A percentile compares a stretch with the other conserved stretches of the same genome.
These are phyloP conservation scores for Rhea americana DNA, from an alignment of 2,113 vertebrate species.

Conservation along the genomic window DNA sequence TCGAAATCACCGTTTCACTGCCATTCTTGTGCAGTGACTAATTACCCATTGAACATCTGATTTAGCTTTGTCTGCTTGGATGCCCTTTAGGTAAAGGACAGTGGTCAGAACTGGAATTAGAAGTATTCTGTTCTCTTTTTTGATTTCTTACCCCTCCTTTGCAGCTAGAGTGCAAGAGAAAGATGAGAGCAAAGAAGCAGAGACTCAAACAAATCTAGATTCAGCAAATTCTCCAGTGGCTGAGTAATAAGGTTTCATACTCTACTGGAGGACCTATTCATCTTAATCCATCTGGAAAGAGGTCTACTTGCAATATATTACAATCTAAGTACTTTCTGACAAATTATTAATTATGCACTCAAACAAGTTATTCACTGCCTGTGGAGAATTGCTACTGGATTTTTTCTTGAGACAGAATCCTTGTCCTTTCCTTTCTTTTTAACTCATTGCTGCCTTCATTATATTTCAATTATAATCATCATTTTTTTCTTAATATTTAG, in stretches of 20 bases:
- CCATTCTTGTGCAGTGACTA: conserved; percentile 37
- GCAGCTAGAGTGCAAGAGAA: conserved; percentile 43
- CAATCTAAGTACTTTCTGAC: conserved; percentile 77
- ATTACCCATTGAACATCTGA: conserved; percentile 54
- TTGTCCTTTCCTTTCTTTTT: conserved; percentile 26
- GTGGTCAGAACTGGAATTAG: conserved; percentile 54
- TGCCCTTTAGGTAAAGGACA: conserved; percentile 69
- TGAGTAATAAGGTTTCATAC: conserved; percentile 70
- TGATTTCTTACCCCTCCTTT: background rate
- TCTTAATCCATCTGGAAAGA: conserved; percentile 76
- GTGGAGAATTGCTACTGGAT: conserved; percentile 63
- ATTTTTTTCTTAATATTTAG: background rate
- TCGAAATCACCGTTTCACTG: background rate
- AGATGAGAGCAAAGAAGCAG: conserved; percentile 47
- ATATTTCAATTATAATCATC: background rate
- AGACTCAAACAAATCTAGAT: conserved; percentile 57
- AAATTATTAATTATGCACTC: conserved; percentile 80
- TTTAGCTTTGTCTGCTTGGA: conserved; percentile 63
- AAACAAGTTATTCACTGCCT: conserved; percentile 76
- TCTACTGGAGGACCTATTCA: conserved; percentile 69
- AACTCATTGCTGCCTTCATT: conserved; percentile 31
- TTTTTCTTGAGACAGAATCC: conserved; percentile 54
- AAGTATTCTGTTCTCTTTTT: conserved; percentile 48
- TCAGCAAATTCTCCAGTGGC: conserved; percentile 53
- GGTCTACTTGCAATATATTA: conserved; percentile 72